These are phyloP conservation scores for Drosophila neutralis DNA, from an alignment of 2,888 invertebrate genomes.

Conservation along the genomic window DNA sequence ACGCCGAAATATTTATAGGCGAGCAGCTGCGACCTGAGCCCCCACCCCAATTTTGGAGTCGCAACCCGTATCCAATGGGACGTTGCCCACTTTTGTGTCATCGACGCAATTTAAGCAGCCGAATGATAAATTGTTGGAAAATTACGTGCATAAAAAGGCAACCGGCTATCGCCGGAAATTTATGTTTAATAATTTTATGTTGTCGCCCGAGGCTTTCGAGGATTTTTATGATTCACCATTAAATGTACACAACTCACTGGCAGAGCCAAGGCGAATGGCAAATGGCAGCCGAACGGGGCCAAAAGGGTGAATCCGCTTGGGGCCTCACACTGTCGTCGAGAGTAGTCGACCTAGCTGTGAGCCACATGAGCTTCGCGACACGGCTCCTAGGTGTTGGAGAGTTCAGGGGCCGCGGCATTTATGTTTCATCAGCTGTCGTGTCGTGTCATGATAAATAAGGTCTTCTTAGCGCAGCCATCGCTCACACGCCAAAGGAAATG, in stretches of 20 bases:
- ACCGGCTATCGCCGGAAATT: constrained; percentile 65
- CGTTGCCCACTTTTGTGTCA: constrained; percentile 68
- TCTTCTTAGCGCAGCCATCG: constrained; percentile 64
- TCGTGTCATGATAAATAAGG: constrained; percentile 71
- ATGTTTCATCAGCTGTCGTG: constrained; percentile 72
- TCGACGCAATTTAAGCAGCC: constrained; percentile 71
- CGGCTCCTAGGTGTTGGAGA: not conserved
- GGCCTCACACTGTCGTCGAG: constrained; percentile 3
- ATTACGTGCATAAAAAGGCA: constrained; percentile 76
- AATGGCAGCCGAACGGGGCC: not conserved
- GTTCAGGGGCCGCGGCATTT: constrained; percentile 55
- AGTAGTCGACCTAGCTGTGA: constrained; percentile 10
- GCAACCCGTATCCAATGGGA: constrained; percentile 32
- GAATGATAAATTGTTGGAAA: constrained; percentile 77
- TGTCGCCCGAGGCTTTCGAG: constrained; percentile 60
- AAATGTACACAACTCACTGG: constrained; percentile 41
- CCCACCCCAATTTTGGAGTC: not conserved
- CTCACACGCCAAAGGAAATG: constrained; percentile 58
- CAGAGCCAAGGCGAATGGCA: not conserved
- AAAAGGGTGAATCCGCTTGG: constrained; percentile 18
- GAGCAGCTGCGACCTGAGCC: constrained; percentile 42
- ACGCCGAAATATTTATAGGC: constrained; percentile 75
- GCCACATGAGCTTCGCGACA: constrained; percentile 7
- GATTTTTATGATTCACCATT: constrained; percentile 67
- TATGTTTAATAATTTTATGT: constrained; percentile 78